Conservation (phyloP, 2,888 invertebrate genomes). For the Morpho helenor region DNA sequence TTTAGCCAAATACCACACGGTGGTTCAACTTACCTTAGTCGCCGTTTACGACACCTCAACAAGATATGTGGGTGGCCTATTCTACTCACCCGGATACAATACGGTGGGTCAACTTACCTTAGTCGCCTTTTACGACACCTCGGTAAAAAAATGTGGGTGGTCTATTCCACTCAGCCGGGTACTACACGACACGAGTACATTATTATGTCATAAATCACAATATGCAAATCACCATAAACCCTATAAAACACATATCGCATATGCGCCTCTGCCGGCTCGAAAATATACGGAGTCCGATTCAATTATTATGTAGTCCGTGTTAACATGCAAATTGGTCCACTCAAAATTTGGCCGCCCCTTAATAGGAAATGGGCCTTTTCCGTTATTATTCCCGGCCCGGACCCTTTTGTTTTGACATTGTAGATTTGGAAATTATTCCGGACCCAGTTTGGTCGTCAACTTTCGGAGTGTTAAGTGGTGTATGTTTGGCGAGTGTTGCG, state of each 20-base stretch:
- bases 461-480: constrained; percentile 34
- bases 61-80: too few relatives aligned
- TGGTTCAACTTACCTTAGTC: too few relatives aligned
- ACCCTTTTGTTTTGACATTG: constrained; percentile 56
- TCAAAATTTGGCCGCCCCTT: constrained; percentile 55
- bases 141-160: too few relatives aligned
- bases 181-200: too few relatives aligned
- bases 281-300: constrained; percentile 38
- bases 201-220: too few relatives aligned
- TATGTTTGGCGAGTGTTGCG: constrained; percentile 30
- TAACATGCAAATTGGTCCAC: constrained; percentile 70
- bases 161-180: too few relatives aligned
- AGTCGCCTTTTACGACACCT: too few relatives aligned
- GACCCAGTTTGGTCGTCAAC: constrained; percentile 44
- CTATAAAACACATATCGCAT: background rate
- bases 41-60: too few relatives aligned
- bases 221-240: background rate
- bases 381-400: constrained; percentile 53
- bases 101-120: too few relatives aligned
- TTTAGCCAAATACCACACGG: too few relatives aligned
- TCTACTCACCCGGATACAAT: too few relatives aligned
- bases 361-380: constrained; percentile 68
- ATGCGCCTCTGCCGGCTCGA: constrained; percentile 2
- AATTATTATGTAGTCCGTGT: constrained; percentile 59
- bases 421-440: constrained; percentile 54